Evolutionary conservation across 2,888 invertebrate genomes (phyloP).

Genomic region (Trichacis sp.): DNA sequence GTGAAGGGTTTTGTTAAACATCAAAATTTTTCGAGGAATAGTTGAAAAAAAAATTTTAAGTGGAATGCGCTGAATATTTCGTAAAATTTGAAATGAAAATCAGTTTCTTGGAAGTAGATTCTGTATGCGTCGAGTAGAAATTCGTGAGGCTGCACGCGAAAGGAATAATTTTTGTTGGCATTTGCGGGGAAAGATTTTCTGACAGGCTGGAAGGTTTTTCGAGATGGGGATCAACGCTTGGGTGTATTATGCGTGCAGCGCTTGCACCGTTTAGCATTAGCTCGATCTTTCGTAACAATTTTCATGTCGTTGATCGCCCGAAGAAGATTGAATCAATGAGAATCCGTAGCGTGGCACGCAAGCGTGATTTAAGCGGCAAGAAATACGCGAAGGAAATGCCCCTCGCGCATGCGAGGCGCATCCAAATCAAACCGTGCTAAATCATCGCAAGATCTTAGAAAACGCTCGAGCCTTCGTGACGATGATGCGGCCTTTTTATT

Average conservation of each 20-base stretch:
- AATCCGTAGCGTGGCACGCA: slow-evolving; percentile 44
- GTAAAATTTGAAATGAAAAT: too few relatives aligned
- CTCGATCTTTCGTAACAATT: slow-evolving; percentile 45
- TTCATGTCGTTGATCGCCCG: slow-evolving; percentile 44
- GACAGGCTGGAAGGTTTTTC: too few relatives aligned
- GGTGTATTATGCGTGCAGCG: slow-evolving; percentile 42
- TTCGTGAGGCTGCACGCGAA: too few relatives aligned
- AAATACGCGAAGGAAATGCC: slow-evolving; percentile 40
- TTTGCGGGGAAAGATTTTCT: too few relatives aligned
- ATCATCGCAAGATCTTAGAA: slow-evolving; percentile 24
- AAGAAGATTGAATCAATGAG: slow-evolving; percentile 45
- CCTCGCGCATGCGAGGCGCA: slow-evolving; percentile 41
- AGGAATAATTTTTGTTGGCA: too few relatives aligned
- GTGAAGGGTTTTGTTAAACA: too few relatives aligned
- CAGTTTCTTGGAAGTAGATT: too few relatives aligned
- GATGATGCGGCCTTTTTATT: not conserved
- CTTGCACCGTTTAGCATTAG: slow-evolving; percentile 44
- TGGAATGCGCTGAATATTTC: too few relatives aligned
- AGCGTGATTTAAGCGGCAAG: slow-evolving; percentile 41
- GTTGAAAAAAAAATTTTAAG: too few relatives aligned
- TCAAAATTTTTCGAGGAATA: too few relatives aligned
- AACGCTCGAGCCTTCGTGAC: not conserved
- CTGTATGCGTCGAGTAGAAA: too few relatives aligned
- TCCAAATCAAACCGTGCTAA: slow-evolving; percentile 32
- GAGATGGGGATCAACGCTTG: too few relatives aligned